Evolutionary conservation across 1,140 invertebrate species (phyloP).

Genomic region (Eueides isabella): DNA sequence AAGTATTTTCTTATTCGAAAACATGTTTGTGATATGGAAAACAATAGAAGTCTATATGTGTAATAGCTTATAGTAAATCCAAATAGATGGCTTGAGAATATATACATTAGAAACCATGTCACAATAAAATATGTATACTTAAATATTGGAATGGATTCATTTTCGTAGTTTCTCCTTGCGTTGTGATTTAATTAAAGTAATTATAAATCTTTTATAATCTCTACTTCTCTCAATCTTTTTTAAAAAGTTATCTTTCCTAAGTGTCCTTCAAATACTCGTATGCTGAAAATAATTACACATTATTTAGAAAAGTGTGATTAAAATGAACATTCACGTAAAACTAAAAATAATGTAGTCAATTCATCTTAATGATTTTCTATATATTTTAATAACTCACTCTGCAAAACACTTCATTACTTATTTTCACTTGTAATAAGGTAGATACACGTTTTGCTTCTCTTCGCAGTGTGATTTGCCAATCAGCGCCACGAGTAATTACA

Average conservation of each 20-base stretch:
- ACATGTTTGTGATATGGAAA: slow-evolving; percentile 56
- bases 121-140: background rate
- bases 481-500: slow-evolving; percentile 6
- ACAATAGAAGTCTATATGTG: slow-evolving; percentile 61
- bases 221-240: too few relatives aligned
- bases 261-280: too few relatives aligned
- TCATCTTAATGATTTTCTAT: slow-evolving; percentile 5
- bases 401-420: background rate
- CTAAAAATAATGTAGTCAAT: background rate
- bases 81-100: slow-evolving; percentile 61
- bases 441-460: background rate
- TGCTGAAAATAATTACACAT: too few relatives aligned
- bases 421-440: slow-evolving; percentile 1
- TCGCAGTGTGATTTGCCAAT: background rate
- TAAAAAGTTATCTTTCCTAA: too few relatives aligned
- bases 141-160: too few relatives aligned
- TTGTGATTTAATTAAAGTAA: background rate
- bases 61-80: slow-evolving; percentile 31
- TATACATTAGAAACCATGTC: slow-evolving; percentile 45
- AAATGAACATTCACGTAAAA: too few relatives aligned
- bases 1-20: slow-evolving; percentile 46
- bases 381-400: background rate
- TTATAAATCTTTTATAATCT: background rate
- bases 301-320: too few relatives aligned
- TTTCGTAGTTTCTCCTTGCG: background rate